phyloP scores from a whole-genome alignment of 2,113 vertebrate species.

The Pseudorasbora parva region DNA sequence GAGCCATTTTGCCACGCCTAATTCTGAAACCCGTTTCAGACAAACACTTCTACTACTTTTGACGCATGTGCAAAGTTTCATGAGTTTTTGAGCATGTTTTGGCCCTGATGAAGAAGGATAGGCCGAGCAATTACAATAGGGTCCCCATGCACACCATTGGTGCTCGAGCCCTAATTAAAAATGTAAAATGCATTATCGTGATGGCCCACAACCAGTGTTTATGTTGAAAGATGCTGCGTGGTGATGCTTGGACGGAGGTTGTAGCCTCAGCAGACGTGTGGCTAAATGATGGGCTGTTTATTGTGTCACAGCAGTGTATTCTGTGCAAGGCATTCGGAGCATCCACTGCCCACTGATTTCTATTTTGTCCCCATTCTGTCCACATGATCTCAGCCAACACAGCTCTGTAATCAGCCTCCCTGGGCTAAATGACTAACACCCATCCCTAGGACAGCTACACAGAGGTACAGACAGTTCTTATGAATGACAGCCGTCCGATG shows the following conservation, averaged over 20 bases:
- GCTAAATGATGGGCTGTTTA: conserved; percentile 52
- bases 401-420: conserved; percentile 53
- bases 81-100: too few relatives aligned
- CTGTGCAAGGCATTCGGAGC: conserved; percentile 37
- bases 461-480: conserved; percentile 29
- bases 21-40: too few relatives aligned
- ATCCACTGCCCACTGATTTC: conserved; percentile 55
- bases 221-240: conserved; percentile 2
- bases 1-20: too few relatives aligned
- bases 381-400: conserved; percentile 50
- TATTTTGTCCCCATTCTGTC: conserved; percentile 57
- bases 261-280: conserved; percentile 11
- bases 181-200: background rate
- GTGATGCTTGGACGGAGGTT: background rate
- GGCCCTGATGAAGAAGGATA: too few relatives aligned
- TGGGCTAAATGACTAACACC: conserved; percentile 32
- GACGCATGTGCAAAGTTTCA: too few relatives aligned
- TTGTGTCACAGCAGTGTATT: conserved; percentile 50
- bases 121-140: too few relatives aligned
- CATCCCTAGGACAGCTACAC: conserved; percentile 30
- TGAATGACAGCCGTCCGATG: conserved; percentile 49
- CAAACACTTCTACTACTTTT: too few relatives aligned
- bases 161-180: background rate
- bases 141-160: too few relatives aligned
- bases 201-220: conserved; percentile 5